A percentile compares a stretch with the other conserved stretches of the same genome.
Evolutionary conservation across 2,113 vertebrate genomes (phyloP).

Genomic region (Oreochromis spilurus): DNA sequence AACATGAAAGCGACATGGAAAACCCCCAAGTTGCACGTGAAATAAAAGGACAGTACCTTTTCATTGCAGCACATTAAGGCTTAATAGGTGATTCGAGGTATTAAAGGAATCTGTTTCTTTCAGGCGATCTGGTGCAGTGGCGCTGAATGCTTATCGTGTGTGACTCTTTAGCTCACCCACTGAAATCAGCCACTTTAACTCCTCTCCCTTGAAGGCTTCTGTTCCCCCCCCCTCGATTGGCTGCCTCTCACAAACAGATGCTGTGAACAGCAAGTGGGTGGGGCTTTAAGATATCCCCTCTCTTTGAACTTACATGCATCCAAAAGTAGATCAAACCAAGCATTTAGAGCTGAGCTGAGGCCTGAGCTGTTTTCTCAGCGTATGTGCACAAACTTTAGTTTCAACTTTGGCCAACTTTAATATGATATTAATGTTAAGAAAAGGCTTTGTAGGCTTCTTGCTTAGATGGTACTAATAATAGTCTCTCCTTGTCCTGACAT

Average conservation of each 20-base stretch:
- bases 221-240: rapidly evolving
- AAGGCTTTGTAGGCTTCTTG: background rate
- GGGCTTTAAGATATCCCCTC: background rate
- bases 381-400: background rate
- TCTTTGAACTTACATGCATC: background rate
- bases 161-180: background rate
- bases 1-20: background rate
- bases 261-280: background rate
- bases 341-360: background rate
- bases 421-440: background rate
- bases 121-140: background rate
- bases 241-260: background rate
- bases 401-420: background rate
- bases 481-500: background rate
- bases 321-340: background rate
- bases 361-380: background rate
- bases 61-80: background rate
- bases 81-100: background rate
- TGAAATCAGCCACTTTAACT: background rate
- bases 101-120: background rate
- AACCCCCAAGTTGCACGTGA: background rate
- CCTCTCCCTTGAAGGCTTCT: background rate
- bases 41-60: background rate
- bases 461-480: background rate
- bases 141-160: background rate